A percentile compares a stretch with the other conserved stretches of the same genome.
Evolutionary conservation across 2,797 vertebrate species (phyloP).

Genomic region (Diplodus sargus): DNA sequence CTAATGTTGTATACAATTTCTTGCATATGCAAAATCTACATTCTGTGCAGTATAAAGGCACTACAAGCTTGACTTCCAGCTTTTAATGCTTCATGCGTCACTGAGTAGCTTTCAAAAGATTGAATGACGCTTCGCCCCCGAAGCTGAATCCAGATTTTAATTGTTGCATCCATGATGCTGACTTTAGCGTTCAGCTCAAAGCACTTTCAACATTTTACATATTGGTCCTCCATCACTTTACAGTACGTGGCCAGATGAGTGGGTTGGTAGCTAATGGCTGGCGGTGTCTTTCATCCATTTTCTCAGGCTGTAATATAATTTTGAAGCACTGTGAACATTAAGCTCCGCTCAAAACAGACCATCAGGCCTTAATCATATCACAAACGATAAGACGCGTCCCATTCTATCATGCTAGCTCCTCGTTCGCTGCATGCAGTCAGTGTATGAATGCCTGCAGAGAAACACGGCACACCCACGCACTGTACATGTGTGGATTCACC

Average conservation of each 20-base stretch:
- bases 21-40: no score
- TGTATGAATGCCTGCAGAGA: conserved; percentile 7
- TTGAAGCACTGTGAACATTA: conserved; percentile 19
- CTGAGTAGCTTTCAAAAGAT: no score
- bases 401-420: conserved; percentile 4
- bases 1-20: no score
- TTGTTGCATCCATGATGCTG: neutral
- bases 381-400: conserved; percentile 10
- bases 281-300: conserved; percentile 27
- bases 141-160: no score
- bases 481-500: conserved; percentile 21
- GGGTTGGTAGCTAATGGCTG: conserved; percentile 34
- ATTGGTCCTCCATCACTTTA: conserved; percentile 32
- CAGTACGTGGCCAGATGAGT: conserved; percentile 14
- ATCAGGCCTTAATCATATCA: conserved; percentile 7
- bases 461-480: conserved; percentile 14
- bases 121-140: no score
- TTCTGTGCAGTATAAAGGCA: no score
- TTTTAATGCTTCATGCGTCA: no score
- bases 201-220: conserved; percentile 20
- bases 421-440: neutral
- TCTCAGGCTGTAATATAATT: conserved; percentile 35
- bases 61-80: no score
- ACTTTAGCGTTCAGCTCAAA: neutral
- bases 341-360: conserved; percentile 13